Evolutionary conservation across 2,113 vertebrate genomes (phyloP).

Genomic region (Zosterops pallidus): DNA sequence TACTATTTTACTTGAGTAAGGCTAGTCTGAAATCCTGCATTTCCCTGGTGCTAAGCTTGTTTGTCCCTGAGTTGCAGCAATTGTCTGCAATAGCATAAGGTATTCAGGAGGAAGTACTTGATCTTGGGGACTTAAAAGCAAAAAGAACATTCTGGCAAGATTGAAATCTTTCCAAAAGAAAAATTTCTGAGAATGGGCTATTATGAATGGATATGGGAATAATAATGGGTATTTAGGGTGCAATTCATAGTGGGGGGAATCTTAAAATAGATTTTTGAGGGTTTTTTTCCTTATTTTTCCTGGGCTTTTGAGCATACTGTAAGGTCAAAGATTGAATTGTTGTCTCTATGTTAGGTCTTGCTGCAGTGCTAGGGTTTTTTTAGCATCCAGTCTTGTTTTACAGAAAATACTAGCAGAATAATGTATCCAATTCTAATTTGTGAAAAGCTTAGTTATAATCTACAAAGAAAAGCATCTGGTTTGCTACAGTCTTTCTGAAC

Average conservation of each 20-base stretch:
- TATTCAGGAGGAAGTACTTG: neutral
- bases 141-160: neutral
- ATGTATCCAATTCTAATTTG: neutral
- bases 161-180: neutral
- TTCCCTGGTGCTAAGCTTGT: neutral
- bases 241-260: neutral
- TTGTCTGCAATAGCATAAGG: neutral
- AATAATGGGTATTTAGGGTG: neutral
- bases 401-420: neutral
- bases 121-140: neutral
- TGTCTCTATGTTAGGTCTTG: neutral
- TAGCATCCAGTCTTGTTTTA: neutral
- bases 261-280: neutral
- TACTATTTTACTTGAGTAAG: neutral
- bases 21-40: neutral
- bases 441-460: constrained; percentile 4
- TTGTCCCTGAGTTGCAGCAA: neutral
- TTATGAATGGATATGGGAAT: neutral
- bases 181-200: neutral
- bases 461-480: constrained; percentile 1
- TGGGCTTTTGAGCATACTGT: neutral
- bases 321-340: neutral
- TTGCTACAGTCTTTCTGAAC: constrained; percentile 1
- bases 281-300: neutral
- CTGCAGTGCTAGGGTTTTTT: neutral